A percentile compares a stretch with the other conserved stretches of the same genome.
Evolutionary conservation across 2,888 invertebrate genomes (phyloP).

Genomic region (Apoda limacodes): DNA sequence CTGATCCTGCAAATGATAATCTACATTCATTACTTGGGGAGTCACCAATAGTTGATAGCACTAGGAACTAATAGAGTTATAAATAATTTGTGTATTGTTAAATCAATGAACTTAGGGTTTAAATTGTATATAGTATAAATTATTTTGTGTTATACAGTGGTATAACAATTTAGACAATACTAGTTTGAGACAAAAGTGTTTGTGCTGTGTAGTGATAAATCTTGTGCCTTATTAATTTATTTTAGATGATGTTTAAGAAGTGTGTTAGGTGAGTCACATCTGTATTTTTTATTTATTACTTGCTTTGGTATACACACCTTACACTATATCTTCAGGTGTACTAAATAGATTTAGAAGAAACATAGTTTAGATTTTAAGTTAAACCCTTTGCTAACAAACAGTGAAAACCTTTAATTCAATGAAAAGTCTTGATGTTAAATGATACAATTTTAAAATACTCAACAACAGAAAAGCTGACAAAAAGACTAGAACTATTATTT

Average conservation of each 20-base stretch:
- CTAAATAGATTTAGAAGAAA: too few species aligned
- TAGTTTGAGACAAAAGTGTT: slow-evolving; percentile 44
- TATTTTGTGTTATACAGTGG: slow-evolving; percentile 47
- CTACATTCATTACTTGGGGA: slow-evolving; percentile 52
- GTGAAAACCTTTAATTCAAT: too few species aligned
- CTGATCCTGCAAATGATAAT: slow-evolving; percentile 58
- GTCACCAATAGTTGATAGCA: slow-evolving; percentile 39
- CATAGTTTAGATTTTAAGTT: too few species aligned
- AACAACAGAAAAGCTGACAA: too few species aligned
- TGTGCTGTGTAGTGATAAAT: slow-evolving; percentile 65
- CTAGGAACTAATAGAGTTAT: too few species aligned
- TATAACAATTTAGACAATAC: slow-evolving; percentile 45
- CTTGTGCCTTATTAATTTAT: slow-evolving; percentile 70
- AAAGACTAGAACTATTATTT: too few species aligned
- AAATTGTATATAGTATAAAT: slow-evolving; percentile 48
- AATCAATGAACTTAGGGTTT: slow-evolving; percentile 47
- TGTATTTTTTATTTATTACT: slow-evolving; percentile 1
- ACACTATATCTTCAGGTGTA: too few species aligned
- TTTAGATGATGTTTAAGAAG: slow-evolving; percentile 58
- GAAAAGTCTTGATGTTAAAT: too few species aligned
- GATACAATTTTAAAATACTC: too few species aligned
- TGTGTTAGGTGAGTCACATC: slow-evolving; percentile 49
- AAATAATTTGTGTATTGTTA: too few species aligned
- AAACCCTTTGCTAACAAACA: too few species aligned
- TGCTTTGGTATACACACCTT: too few species aligned